Evolutionary conservation across 2,113 vertebrate species (phyloP), one percentile per base, ranked within the genome.

Genomic region (Cyprinus carpio): DNA sequence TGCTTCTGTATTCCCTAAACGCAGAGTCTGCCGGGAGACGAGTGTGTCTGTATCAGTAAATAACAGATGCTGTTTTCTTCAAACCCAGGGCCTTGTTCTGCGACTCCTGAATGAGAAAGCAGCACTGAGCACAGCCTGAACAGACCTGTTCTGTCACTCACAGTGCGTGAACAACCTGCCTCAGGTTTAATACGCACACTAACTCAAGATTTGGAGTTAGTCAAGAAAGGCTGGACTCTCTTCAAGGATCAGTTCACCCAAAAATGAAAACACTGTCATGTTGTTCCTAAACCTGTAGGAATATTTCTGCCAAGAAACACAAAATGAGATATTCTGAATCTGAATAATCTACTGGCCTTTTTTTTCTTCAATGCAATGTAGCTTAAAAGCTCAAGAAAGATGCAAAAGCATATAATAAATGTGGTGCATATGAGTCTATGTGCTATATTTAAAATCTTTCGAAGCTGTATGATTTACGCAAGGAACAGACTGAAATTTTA

Each of bases 1-100:
- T 88, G 84, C 75, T 79, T 85, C 64, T 87, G 74, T 43, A 84
- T 83, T 87, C 87, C 88, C 82, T 84, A 16, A 58, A 81, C 34
- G 79, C 87, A 58, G 34, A 71, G 74, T 87, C 85, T 75, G 58
- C 60, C 2, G 82, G 90, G 89, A 80, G 85, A 75, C 88, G 87
- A 85, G 84, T 80, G 85, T 72, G 83, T 83, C 87, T 88, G 83
- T 92, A 93, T 94, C 92, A 91, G 90, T 91, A 87, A 90, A 91
- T 91, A 92, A 88, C 92, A 94, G 92, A 89, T 89, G 91, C 85
- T 87, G 85, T 87, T 62, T 82, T 86, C 77, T 87, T 89, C 87
- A 87, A 72, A 71, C 34, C 69, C 20, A 1, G 34, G 69, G 31
- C 34, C 67, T 71, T 71, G 67, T 72, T 72, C 69, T n/a, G 69